Percentiles rank a stretch among this genome's conserved stretches.
Conservation (phyloP, 2,113 vertebrate species). For the Murina feae region DNA sequence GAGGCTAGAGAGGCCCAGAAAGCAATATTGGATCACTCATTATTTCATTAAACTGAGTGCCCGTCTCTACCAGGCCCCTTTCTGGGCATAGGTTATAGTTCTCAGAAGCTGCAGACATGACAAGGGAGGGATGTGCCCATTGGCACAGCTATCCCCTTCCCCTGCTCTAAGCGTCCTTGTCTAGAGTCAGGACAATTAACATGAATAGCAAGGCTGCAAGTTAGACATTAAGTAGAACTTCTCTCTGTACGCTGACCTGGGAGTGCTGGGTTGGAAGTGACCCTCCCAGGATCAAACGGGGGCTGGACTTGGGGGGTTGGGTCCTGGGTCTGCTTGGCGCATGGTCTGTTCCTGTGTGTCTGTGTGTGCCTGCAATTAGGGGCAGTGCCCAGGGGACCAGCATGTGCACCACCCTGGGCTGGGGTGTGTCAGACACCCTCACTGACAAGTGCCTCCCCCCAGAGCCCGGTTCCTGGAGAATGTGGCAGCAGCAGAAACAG, state of each 20-base stretch:
- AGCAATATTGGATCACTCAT: not conserved
- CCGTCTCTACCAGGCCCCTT: not conserved
- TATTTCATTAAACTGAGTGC: not conserved
- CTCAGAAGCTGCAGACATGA: not conserved
- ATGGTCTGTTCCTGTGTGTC: conserved; percentile 49
- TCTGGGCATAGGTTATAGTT: not conserved
- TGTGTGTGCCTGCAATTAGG: conserved; percentile 55
- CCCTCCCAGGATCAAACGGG: not conserved
- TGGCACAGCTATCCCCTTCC: not conserved
- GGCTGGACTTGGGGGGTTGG: not conserved
- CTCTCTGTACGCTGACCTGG: not conserved
- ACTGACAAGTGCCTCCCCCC: conserved; percentile 56
- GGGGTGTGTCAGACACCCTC: not conserved
- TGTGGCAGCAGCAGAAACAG: conserved; percentile 88
- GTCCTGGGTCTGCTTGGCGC: conserved; percentile 36
- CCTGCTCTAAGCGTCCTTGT: not conserved
- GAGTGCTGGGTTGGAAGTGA: not conserved
- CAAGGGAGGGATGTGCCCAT: not conserved
- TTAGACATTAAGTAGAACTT: not conserved
- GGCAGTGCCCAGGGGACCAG: not conserved
- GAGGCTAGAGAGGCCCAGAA: not conserved
- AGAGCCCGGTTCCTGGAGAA: conserved; percentile 92
- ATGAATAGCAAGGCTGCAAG: not conserved
- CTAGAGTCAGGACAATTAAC: conserved; percentile 5
- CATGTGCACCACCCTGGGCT: conserved; percentile 26